Evolutionary conservation across 2,113 vertebrate species (phyloP), one percentile per base, ranked within the genome.

Genomic region (Esox niger): DNA sequence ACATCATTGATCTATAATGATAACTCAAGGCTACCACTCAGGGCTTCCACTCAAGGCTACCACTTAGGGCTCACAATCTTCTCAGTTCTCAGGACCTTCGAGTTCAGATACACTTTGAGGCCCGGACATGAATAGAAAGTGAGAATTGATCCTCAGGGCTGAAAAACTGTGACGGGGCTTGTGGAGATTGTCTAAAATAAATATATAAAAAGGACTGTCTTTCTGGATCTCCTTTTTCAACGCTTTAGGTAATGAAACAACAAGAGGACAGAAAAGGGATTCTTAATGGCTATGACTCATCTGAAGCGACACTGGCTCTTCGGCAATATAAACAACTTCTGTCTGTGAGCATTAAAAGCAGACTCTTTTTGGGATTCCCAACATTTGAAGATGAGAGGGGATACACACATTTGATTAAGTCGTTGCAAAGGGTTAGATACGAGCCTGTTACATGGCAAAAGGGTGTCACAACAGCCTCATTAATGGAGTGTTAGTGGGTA

Each of bases 211-310:
- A 29, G 59, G 49, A 62, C 55, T 74, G 75, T 63, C 71, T 68
- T 68, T 65, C 64, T 79, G 79, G 76, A 84, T 84, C 71, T 76
- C 23, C n/a, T n/a, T n/a, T 66, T 60, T 59, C 66, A 68, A 62
- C 65, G 81, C 79, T 80, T 31, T 55, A 35, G 78, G 81, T 70
- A 47, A 60, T 65, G 64, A 57, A 64, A 69, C 59, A 66, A 33
- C 23, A 71, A 68, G 43, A 71, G 33, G 68, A 69, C 67, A 21
- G 38, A 26, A 9, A 46, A 64, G 2, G 61, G 70, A 38, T 74
- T 61, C 49, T 74, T 81, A 80, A 80, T 84, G 75, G 58, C 61
- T 65, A 23, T 4, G 9, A 64, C 65, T 80, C 46, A 81, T 85
- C 31, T 56, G 72, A 88, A 78, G 76, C 70, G 70, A 38, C 65